Percentiles rank a stretch among this genome's conserved stretches.
Conservation (phyloP, 1,140 invertebrate genomes). For the Trachelipus rathkii region DNA sequence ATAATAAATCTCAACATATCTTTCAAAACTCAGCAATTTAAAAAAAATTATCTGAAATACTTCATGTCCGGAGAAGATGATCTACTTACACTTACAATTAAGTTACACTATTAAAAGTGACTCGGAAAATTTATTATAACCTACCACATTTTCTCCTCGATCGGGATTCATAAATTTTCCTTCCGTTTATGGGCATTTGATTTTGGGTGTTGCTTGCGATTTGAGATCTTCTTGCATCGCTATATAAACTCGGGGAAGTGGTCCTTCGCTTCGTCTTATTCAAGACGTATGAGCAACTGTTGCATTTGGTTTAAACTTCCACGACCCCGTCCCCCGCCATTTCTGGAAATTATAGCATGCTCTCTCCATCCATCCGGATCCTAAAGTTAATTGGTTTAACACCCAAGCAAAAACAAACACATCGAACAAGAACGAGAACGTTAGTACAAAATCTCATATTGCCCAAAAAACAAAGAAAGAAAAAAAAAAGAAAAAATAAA, state of each 20-base stretch:
- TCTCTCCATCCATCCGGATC: conserved; percentile 39
- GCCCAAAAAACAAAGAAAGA: background rate
- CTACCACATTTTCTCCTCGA: conserved; percentile 81
- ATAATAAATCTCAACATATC: no score
- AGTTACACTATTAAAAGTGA: no score
- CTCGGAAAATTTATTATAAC: conserved; percentile 32
- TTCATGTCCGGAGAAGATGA: no score
- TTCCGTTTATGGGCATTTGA: conserved; percentile 96
- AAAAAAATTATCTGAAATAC: no score
- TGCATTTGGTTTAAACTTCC: conserved; percentile 97
- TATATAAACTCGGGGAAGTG: conserved; percentile 96
- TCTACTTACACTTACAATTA: no score
- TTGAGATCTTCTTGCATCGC: conserved; percentile 95
- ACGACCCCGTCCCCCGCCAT: conserved; percentile 57
- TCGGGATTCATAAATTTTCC: conserved; percentile 91
- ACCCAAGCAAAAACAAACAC: background rate
- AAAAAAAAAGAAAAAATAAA: no score
- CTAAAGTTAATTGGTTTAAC: background rate
- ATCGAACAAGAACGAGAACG: background rate
- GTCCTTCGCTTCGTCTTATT: conserved; percentile 93
- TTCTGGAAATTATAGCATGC: conserved; percentile 45
- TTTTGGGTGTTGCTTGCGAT: conserved; percentile 91
- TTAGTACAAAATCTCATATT: background rate
- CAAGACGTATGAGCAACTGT: conserved; percentile 91
- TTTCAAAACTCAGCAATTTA: no score